Percentiles rank a stretch among this genome's conserved stretches.
Evolutionary conservation across 1,140 invertebrate species (phyloP).

Genomic region (Daktulosphaira vitifoliae): DNA sequence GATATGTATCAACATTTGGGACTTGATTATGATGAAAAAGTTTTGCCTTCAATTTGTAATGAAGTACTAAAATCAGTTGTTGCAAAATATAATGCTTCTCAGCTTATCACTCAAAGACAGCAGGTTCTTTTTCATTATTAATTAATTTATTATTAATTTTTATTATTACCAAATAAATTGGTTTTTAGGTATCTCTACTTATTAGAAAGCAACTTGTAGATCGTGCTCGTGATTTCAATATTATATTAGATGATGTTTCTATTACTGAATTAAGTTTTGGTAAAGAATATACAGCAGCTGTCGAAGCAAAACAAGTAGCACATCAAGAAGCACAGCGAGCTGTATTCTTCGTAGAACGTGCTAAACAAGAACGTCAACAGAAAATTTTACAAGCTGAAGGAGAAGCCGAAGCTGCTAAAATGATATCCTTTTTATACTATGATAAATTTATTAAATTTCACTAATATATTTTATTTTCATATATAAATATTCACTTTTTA

Average conservation of each 20-base stretch:
- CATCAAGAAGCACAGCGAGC: slow-evolving; percentile 99
- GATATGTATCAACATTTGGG: slow-evolving; percentile 83
- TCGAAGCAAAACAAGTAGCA: slow-evolving; percentile 97
- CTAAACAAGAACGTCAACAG: slow-evolving; percentile 95
- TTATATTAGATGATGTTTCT: slow-evolving; percentile 99
- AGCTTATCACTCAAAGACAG: slow-evolving; percentile 96
- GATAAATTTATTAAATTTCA: too few species aligned
- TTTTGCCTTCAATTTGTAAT: slow-evolving; percentile 96
- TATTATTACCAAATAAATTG: not conserved
- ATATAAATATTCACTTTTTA: too few species aligned
- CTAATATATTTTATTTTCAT: too few species aligned
- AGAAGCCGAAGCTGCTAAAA: slow-evolving; percentile 96
- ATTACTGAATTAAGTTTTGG: slow-evolving; percentile 98
- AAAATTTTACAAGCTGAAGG: slow-evolving; percentile 99
- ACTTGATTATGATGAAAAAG: slow-evolving; percentile 81
- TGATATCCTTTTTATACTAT: slow-evolving; percentile 69
- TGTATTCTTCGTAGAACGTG: slow-evolving; percentile 94
- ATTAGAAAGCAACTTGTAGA: slow-evolving; percentile 91
- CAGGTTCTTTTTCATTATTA: slow-evolving; percentile 54
- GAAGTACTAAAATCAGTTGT: slow-evolving; percentile 99
- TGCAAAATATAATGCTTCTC: slow-evolving; percentile 99
- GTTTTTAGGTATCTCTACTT: slow-evolving; percentile 67
- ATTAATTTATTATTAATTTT: slow-evolving; percentile 6
- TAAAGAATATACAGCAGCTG: slow-evolving; percentile 98
- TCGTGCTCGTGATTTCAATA: slow-evolving; percentile 95